Conservation (phyloP, 2,797 vertebrate species). For the Megaceryle alcyon region DNA sequence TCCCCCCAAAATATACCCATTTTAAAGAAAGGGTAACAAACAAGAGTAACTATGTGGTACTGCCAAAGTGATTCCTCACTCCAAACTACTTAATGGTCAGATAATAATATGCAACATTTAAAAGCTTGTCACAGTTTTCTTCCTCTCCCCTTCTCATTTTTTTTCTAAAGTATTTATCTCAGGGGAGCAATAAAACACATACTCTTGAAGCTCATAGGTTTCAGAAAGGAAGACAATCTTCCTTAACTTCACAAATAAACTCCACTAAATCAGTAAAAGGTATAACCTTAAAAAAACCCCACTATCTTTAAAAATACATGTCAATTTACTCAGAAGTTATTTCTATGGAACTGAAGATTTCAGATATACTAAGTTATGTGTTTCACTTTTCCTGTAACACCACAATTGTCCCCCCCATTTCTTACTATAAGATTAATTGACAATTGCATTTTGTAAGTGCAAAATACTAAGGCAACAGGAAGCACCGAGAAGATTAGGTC, state of each 20-base stretch:
- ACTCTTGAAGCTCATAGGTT: background rate
- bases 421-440: background rate
- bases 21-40: background rate
- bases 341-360: background rate
- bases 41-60: background rate
- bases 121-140: conserved; percentile 1
- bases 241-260: background rate
- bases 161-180: background rate
- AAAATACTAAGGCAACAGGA: background rate
- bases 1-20: background rate
- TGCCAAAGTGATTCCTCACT: background rate
- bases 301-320: background rate
- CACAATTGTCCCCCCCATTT: accelerated
- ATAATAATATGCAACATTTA: background rate
- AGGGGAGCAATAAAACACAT: conserved; percentile 13
- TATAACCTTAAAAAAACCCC: background rate
- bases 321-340: background rate
- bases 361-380: background rate
- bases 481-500: background rate
- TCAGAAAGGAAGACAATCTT: background rate
- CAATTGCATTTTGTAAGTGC: no score
- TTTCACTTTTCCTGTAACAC: background rate
- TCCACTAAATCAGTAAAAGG: background rate
- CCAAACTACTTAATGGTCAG: background rate
- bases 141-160: background rate